These are phyloP conservation scores for Eupristina koningsbergeri DNA, from an alignment of 1,140 invertebrate species.

Conservation along the genomic window DNA sequence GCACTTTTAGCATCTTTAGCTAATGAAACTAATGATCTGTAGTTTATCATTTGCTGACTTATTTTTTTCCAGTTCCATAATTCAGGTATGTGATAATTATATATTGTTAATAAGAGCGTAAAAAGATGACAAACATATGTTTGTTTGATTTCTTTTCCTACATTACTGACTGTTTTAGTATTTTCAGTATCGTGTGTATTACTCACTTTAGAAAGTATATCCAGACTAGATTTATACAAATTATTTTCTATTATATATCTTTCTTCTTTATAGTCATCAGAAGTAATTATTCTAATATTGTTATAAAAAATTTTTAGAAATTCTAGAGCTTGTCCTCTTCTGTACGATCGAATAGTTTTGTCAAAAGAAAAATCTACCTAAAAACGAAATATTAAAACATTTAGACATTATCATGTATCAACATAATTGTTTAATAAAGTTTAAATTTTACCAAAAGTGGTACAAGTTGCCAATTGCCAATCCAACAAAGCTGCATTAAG, in stretches of 20 bases:
- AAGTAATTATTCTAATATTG: conserved; percentile 70
- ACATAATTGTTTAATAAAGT: background rate
- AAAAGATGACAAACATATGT: conserved; percentile 72
- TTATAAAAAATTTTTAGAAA: conserved; percentile 77
- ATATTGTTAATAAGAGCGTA: conserved; percentile 64
- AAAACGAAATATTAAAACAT: conserved; percentile 12
- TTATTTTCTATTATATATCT: conserved; percentile 64
- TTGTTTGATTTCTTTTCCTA: conserved; percentile 65
- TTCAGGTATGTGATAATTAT: conserved; percentile 62
- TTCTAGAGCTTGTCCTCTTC: conserved; percentile 78
- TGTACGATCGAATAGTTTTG: conserved; percentile 75
- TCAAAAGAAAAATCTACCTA: conserved; percentile 77
- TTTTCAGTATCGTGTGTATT: conserved; percentile 54
- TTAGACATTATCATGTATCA: background rate
- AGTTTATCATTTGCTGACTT: conserved; percentile 61
- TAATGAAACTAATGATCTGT: conserved; percentile 62
- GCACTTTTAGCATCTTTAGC: conserved; percentile 69
- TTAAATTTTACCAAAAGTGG: conserved; percentile 66
- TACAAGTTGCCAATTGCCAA: conserved; percentile 75
- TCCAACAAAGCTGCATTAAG: conserved; percentile 77
- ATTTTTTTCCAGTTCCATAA: conserved; percentile 71
- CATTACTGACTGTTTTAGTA: conserved; percentile 53
- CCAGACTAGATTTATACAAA: conserved; percentile 62
- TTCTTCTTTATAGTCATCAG: conserved; percentile 54
- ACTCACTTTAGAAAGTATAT: conserved; percentile 60